These are phyloP conservation scores for Hybos culiciformis DNA, from an alignment of 2,888 invertebrate species.

Conservation along the genomic window DNA sequence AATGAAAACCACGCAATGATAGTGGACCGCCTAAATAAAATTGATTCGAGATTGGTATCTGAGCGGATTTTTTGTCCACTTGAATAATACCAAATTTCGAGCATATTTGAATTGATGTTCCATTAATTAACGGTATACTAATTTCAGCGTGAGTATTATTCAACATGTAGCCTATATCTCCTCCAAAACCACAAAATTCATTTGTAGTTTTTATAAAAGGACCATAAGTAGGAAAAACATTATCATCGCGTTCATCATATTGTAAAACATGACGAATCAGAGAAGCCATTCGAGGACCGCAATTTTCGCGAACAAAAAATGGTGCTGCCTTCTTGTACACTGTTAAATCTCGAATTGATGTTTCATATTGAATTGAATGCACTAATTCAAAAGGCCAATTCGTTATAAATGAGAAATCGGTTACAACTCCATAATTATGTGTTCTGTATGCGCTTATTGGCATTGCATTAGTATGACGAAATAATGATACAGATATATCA, in stretches of 20 bases:
- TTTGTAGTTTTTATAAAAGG: constrained; percentile 55
- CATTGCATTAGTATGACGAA: constrained; percentile 44
- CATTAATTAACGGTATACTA: constrained; percentile 47
- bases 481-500: constrained; percentile 53
- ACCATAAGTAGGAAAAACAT: constrained; percentile 67
- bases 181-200: constrained; percentile 71
- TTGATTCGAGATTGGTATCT: constrained; percentile 28
- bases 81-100: constrained; percentile 28
- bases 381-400: constrained; percentile 43
- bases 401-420: constrained; percentile 55
- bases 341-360: constrained; percentile 63
- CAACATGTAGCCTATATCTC: constrained; percentile 80
- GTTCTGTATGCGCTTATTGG: constrained; percentile 54
- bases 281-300: constrained; percentile 81
- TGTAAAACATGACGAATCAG: constrained; percentile 65
- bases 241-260: constrained; percentile 66
- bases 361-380: constrained; percentile 83
- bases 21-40: constrained; percentile 65
- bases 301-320: constrained; percentile 71
- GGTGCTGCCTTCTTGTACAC: constrained; percentile 58
- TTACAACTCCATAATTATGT: constrained; percentile 58
- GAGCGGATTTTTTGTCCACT: constrained; percentile 24
- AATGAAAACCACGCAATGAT: constrained; percentile 74
- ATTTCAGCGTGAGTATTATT: constrained; percentile 62
- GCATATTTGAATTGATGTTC: constrained; percentile 31